Percentiles rank a stretch among this genome's conserved stretches.
Evolutionary conservation across 2,888 invertebrate genomes (phyloP).

Genomic region (Drosophila borealis): DNA sequence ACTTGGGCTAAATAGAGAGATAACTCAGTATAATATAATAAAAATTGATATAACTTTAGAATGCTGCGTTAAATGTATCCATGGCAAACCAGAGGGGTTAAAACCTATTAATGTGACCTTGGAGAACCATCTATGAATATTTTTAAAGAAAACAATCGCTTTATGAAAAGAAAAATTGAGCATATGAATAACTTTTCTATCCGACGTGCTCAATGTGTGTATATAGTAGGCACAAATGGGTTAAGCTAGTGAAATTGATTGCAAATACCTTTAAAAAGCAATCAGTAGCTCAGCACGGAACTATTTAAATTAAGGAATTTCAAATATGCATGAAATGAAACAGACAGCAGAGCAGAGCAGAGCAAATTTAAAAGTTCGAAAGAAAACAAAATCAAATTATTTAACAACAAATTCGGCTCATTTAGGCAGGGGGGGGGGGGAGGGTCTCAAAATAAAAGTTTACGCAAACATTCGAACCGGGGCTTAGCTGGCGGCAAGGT

Average conservation of each 20-base stretch:
- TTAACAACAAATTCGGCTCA: background rate
- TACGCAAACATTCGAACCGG: background rate
- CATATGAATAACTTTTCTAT: background rate
- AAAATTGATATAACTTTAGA: too few species aligned
- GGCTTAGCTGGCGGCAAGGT: slow-evolving; percentile 14
- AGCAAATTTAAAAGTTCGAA: too few species aligned
- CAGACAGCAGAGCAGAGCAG: background rate
- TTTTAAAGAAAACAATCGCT: too few species aligned
- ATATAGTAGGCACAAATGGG: background rate
- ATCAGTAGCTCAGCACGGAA: slow-evolving; percentile 14
- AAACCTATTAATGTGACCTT: too few species aligned
- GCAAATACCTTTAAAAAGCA: slow-evolving; percentile 31
- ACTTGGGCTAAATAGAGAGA: too few species aligned
- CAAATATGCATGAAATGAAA: slow-evolving; percentile 7
- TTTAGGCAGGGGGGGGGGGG: background rate
- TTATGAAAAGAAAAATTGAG: background rate
- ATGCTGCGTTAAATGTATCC: too few species aligned
- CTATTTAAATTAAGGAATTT: slow-evolving; percentile 7
- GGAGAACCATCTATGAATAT: too few species aligned
- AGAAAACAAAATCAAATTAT: background rate
- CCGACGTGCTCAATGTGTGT: too few species aligned
- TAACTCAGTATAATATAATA: too few species aligned
- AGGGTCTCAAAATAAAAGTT: background rate
- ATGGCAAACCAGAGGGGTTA: too few species aligned
- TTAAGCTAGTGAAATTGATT: slow-evolving; percentile 22